Conservation (phyloP, 2,888 invertebrate species). For the Nysson spinosus region DNA sequence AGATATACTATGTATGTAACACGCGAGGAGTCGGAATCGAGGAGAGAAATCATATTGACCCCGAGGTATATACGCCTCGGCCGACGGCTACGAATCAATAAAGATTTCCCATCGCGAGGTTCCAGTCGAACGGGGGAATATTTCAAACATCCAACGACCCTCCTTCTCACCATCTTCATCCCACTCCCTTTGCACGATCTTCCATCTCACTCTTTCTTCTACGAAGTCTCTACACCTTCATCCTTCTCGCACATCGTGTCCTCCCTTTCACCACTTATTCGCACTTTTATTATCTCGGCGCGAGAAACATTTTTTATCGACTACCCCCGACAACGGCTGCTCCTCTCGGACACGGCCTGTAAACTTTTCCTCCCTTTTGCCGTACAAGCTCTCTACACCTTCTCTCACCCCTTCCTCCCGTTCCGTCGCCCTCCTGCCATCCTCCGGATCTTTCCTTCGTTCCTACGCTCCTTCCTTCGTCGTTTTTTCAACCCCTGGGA, state of each 20-base stretch:
- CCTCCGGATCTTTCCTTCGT: conserved; percentile 3
- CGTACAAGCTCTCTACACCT: conserved; percentile 18
- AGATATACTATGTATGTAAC: conserved; percentile 17
- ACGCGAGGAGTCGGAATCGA: conserved; percentile 29
- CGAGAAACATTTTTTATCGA: conserved; percentile 73
- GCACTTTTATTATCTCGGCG: conserved; percentile 73
- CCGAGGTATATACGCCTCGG: conserved; percentile 64
- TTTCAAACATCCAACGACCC: conserved; percentile 69
- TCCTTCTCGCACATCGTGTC: conserved; percentile 30
- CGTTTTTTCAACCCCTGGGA: conserved; percentile 24
- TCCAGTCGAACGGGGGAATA: conserved; percentile 66
- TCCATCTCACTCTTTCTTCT: conserved; percentile 36
- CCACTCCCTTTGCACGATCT: conserved; percentile 17
- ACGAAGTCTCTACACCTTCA: conserved; percentile 29
- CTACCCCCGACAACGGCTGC: conserved; percentile 54
- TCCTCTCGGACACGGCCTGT: conserved; percentile 69
- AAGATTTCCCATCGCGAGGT: conserved; percentile 72
- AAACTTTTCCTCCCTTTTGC: conserved; percentile 61
- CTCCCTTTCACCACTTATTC: conserved; percentile 63
- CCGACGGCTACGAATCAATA: conserved; percentile 73
- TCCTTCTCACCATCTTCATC: conserved; percentile 6
- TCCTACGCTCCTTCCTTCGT: conserved; percentile 23
- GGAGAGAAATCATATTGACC: conserved; percentile 71
- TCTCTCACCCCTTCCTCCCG: conserved; percentile 15
- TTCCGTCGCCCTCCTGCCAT: conserved; percentile 9